These are phyloP conservation scores for Geodia barretti DNA, from an alignment of 37 sponge, comb jelly and placozoan genomes.

Conservation along the genomic window DNA sequence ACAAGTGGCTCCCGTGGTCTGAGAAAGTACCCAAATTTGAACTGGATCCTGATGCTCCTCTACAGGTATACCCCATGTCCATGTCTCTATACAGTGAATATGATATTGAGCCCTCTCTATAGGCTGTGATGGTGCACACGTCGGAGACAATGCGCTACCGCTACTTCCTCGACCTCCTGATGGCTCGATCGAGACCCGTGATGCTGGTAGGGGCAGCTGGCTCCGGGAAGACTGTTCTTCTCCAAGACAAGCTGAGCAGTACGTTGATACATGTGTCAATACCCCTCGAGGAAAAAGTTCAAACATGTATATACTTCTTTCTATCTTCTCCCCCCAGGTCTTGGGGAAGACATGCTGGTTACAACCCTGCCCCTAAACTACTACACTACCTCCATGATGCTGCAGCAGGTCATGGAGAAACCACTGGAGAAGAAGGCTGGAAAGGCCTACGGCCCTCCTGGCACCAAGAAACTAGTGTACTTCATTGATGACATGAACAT, in stretches of 20 bases:
- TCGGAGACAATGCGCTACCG: slow-evolving; percentile 84
- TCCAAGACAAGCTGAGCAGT: slow-evolving; percentile 79
- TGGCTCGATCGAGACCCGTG: slow-evolving; percentile 92
- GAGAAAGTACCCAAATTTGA: slow-evolving; percentile 94
- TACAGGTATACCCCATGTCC: slow-evolving; percentile 57
- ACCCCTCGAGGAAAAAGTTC: not conserved
- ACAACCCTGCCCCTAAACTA: slow-evolving; percentile 95
- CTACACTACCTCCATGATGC: slow-evolving; percentile 97
- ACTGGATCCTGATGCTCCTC: slow-evolving; percentile 91
- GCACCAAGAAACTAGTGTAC: slow-evolving; percentile 93
- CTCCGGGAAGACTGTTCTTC: slow-evolving; percentile 94
- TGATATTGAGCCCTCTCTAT: not conserved
- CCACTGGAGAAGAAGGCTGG: slow-evolving; percentile 99
- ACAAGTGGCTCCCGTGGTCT: slow-evolving; percentile 92
- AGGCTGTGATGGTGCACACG: slow-evolving; percentile 92
- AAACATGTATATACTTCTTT: not conserved
- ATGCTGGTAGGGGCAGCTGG: slow-evolving; percentile 98
- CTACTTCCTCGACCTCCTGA: slow-evolving; percentile 89
- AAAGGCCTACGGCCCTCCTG: slow-evolving; percentile 95
- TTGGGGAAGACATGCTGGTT: slow-evolving; percentile 82
- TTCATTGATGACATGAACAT: slow-evolving; percentile 99
- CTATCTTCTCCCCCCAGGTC: slow-evolving; percentile 3
- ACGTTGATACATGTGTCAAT: not conserved
- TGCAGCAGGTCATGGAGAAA: slow-evolving; percentile 98
- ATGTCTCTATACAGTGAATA: slow-evolving; percentile 4